phyloP scores from a whole-genome alignment of 2,113 vertebrate genomes.

The Excalfactoria chinensis region DNA sequence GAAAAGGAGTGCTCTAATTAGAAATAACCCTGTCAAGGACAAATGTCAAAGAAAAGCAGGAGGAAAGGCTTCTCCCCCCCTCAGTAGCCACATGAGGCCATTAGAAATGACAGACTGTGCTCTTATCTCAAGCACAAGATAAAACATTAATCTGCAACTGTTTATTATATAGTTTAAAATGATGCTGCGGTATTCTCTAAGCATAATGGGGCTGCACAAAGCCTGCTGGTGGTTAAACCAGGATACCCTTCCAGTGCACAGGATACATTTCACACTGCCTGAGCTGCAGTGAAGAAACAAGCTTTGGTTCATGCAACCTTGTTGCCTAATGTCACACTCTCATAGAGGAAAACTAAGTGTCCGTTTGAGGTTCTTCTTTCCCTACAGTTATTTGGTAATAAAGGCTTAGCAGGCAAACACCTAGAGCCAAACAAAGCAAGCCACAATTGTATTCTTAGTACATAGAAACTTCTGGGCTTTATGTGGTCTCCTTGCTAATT shows the following conservation, averaged over 20 bases:
- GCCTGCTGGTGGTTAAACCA: neutral
- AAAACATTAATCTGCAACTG: constrained; percentile 10
- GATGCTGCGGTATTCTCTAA: neutral
- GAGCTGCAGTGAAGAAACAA: neutral
- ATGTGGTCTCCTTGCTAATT: constrained; percentile 69
- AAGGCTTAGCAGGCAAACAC: constrained; percentile 45
- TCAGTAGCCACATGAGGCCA: neutral
- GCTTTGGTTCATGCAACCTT: neutral
- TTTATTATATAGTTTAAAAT: neutral
- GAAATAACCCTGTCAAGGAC: constrained; percentile 20
- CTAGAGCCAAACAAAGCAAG: constrained; percentile 32
- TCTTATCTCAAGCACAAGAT: constrained; percentile 54
- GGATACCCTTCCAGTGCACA: neutral
- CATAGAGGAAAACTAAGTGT: neutral
- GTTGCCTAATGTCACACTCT: neutral
- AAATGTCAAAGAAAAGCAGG: constrained; percentile 36
- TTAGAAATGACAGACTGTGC: constrained; percentile 3
- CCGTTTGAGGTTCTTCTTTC: constrained; percentile 24
- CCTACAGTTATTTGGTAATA: constrained; percentile 38
- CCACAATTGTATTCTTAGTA: constrained; percentile 15
- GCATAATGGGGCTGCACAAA: neutral
- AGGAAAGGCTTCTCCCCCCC: neutral
- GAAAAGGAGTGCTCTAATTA: constrained; percentile 61
- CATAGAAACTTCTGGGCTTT: constrained; percentile 39
- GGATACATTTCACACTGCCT: neutral